Conservation (phyloP, 2,797 vertebrate genomes). For the Simalia tracyae region DNA sequence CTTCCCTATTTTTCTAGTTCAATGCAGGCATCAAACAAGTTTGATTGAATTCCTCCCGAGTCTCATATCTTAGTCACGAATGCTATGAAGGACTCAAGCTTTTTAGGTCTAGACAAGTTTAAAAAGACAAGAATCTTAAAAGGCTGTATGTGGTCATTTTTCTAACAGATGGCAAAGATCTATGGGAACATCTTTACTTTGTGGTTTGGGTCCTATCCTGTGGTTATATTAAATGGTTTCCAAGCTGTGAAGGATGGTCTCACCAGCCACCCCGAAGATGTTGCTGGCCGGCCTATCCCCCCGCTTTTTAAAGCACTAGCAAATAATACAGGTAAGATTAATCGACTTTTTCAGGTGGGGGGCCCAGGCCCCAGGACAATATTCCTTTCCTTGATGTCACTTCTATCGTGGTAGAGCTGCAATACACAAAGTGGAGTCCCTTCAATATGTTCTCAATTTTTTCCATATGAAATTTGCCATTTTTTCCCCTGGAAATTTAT, state of each 20-base stretch:
- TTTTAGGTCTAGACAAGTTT: too few relatives aligned
- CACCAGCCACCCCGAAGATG: constrained; percentile 46
- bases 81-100: too few relatives aligned
- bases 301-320: constrained; percentile 31
- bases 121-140: too few relatives aligned
- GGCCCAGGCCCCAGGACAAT: too few relatives aligned
- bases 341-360: too few relatives aligned
- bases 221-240: constrained; percentile 46
- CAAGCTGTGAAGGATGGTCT: constrained; percentile 40
- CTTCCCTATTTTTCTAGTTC: too few relatives aligned
- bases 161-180: neutral
- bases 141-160: neutral
- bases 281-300: constrained; percentile 34
- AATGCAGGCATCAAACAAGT: too few relatives aligned
- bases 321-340: constrained; percentile 36
- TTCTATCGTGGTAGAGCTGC: neutral
- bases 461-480: too few relatives aligned
- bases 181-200: constrained; percentile 47
- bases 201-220: constrained; percentile 37
- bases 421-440: neutral
- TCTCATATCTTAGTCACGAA: neutral
- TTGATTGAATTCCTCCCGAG: neutral
- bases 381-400: neutral
- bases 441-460: too few relatives aligned
- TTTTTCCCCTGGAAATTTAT: too few relatives aligned